A percentile compares a stretch with the other conserved stretches of the same genome.
Conservation (phyloP, 2,113 vertebrate species). For the Festucalex cinctus region DNA sequence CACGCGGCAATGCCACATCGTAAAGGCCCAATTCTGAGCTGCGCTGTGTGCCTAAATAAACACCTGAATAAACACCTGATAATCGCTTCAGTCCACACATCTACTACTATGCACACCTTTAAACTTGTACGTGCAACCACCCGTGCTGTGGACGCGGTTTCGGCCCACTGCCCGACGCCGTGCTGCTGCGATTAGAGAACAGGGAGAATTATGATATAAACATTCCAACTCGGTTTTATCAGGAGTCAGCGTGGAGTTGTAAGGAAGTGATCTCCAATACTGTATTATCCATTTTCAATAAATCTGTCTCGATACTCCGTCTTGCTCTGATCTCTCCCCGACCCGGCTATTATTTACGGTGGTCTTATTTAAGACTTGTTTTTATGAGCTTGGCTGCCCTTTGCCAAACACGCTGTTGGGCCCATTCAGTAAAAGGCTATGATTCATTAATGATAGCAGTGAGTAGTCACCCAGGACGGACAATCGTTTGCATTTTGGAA, state of each 20-base stretch:
- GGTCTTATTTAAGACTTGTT: slow-evolving; percentile 49
- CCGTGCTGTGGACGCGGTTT: slow-evolving; percentile 29
- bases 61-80: slow-evolving; percentile 67
- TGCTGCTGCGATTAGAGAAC: slow-evolving; percentile 35
- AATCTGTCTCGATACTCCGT: slow-evolving; percentile 51
- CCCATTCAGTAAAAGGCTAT: slow-evolving; percentile 6
- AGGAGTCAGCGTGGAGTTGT: slow-evolving; percentile 27
- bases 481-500: slow-evolving; percentile 12
- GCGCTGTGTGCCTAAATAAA: slow-evolving; percentile 58
- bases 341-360: slow-evolving; percentile 43
- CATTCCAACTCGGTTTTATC: slow-evolving; percentile 38
- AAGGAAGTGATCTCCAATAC: slow-evolving; percentile 35
- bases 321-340: slow-evolving; percentile 34
- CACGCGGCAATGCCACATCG: slow-evolving; percentile 58
- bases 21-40: slow-evolving; percentile 54
- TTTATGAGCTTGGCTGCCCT: slow-evolving; percentile 57
- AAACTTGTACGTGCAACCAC: slow-evolving; percentile 24
- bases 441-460: slow-evolving; percentile 27
- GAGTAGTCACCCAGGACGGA: slow-evolving; percentile 17
- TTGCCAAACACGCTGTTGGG: slow-evolving; percentile 19
- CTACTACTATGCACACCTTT: slow-evolving; percentile 34
- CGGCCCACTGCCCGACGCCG: slow-evolving; percentile 23
- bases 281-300: slow-evolving; percentile 39
- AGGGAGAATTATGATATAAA: slow-evolving; percentile 34
- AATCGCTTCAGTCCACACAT: slow-evolving; percentile 57